phyloP scores from a whole-genome alignment of 2,113 vertebrate genomes.

The Nesospiza acunhae region DNA sequence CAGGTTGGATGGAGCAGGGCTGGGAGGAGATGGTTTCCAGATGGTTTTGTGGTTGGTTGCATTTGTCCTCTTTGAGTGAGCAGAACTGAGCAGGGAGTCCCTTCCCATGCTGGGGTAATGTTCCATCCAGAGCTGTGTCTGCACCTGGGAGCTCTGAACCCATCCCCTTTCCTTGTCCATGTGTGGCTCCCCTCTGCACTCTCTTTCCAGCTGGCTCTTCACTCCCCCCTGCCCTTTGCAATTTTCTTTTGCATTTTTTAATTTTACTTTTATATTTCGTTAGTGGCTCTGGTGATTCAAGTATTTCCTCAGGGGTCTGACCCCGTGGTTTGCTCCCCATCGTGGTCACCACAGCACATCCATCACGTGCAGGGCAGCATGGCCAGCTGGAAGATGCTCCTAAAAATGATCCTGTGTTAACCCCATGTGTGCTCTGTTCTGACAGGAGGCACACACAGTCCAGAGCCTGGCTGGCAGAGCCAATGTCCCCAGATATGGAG shows the following conservation, averaged over 20 bases:
- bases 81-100: fast-evolving
- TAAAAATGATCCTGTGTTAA: neutral
- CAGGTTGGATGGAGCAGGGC: neutral
- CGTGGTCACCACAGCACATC: neutral
- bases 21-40: neutral
- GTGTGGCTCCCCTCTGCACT: neutral
- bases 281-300: neutral
- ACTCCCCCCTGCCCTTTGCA: neutral
- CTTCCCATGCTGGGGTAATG: neutral
- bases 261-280: neutral
- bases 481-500: neutral
- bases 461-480: neutral
- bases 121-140: neutral
- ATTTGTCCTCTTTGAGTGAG: neutral
- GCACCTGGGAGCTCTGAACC: neutral
- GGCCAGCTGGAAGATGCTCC: neutral
- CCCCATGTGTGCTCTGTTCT: neutral
- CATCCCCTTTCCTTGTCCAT: neutral
- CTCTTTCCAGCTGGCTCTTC: neutral
- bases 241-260: neutral
- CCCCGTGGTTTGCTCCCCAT: neutral
- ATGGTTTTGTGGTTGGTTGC: neutral
- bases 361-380: fast-evolving
- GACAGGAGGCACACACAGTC: neutral
- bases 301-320: neutral